These are phyloP conservation scores for Zaprionus obscuricornis DNA, from an alignment of 2,888 invertebrate genomes.

Conservation along the genomic window DNA sequence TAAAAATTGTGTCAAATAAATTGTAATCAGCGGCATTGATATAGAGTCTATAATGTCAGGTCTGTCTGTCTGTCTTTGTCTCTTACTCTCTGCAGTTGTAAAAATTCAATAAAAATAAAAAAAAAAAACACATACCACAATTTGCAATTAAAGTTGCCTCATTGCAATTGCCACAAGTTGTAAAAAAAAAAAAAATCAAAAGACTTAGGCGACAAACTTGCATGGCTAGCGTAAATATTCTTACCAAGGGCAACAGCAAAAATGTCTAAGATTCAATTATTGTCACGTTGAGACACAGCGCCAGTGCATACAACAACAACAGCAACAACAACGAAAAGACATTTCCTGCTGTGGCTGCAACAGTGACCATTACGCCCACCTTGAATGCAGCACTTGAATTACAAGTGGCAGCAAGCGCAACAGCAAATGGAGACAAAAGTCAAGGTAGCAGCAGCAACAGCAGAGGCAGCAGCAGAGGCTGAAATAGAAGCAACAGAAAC, in stretches of 20 bases:
- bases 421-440: no score
- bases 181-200: conserved; percentile 48
- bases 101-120: conserved; percentile 70
- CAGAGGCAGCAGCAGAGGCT: no score
- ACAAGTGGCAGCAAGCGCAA: conserved; percentile 37
- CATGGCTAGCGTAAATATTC: conserved; percentile 43
- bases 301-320: no score
- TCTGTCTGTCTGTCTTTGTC: no score
- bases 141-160: conserved; percentile 44
- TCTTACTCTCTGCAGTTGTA: conserved; percentile 40
- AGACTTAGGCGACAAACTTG: conserved; percentile 64
- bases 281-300: conserved; percentile 22
- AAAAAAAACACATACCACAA: conserved; percentile 41
- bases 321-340: conserved; percentile 1
- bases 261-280: conserved; percentile 49
- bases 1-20: conserved; percentile 76
- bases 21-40: conserved; percentile 62
- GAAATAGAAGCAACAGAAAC: conserved; percentile 8
- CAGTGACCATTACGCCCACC: conserved; percentile 67
- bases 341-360: conserved; percentile 26
- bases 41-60: conserved; percentile 34
- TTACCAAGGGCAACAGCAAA: conserved; percentile 5
- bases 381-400: conserved; percentile 51
- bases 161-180: conserved; percentile 29
- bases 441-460: no score